phyloP scores from a whole-genome alignment of 2,113 vertebrate species.

The Pagrus major region DNA sequence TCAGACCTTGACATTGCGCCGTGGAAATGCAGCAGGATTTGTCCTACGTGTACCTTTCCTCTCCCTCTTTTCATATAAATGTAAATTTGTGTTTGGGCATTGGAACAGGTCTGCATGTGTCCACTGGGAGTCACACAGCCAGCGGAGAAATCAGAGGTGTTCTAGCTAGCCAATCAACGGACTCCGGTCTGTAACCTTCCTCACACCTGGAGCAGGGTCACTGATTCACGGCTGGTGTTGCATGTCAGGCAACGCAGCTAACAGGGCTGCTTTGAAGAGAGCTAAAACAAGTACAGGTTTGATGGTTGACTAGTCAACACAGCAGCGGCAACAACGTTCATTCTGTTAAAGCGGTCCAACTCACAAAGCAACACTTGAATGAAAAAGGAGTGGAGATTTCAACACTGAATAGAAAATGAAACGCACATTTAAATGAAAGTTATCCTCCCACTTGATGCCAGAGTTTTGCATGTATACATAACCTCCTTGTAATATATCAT shows the following conservation, averaged over 20 bases:
- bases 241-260: constrained; percentile 41
- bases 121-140: constrained; percentile 59
- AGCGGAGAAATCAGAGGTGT: constrained; percentile 72
- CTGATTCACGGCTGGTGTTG: constrained; percentile 50
- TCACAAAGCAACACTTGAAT: neutral
- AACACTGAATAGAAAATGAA: neutral
- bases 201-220: constrained; percentile 57
- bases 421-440: neutral
- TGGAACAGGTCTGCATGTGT: constrained; percentile 70
- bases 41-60: constrained; percentile 67
- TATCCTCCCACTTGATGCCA: neutral
- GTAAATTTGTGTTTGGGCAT: constrained; percentile 80
- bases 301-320: constrained; percentile 44
- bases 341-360: constrained; percentile 5
- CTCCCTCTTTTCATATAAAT: constrained; percentile 82
- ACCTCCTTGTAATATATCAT: neutral
- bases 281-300: constrained; percentile 34
- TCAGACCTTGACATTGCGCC: constrained; percentile 68
- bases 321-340: constrained; percentile 35
- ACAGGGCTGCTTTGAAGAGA: constrained; percentile 42
- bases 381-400: neutral
- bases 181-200: constrained; percentile 57
- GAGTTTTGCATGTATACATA: neutral
- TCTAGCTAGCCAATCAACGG: constrained; percentile 59
- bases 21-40: constrained; percentile 70